phyloP scores from a whole-genome alignment of 2,888 invertebrate genomes.

The Melikaiella ostensackeni region DNA sequence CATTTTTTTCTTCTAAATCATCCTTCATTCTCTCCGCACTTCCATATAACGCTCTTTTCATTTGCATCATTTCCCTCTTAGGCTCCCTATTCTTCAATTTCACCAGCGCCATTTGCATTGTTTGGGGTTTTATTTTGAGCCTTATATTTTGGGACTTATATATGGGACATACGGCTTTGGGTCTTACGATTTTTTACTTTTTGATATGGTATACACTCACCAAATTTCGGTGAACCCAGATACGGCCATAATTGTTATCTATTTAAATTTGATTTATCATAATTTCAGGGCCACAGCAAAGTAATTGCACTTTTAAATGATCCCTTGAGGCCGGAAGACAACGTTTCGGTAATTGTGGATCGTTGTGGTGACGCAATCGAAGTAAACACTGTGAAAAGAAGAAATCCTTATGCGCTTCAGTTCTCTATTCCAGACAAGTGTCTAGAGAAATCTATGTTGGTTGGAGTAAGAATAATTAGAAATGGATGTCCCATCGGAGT shows the following conservation, averaged over 20 bases:
- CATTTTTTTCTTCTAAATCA: no score
- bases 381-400: conserved; percentile 85
- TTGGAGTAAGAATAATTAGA: conserved; percentile 89
- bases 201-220: no score
- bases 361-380: conserved; percentile 89
- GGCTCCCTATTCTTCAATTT: no score
- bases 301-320: conserved; percentile 89
- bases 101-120: no score
- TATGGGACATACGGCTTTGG: no score
- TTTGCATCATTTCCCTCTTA: no score
- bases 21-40: no score
- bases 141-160: no score
- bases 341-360: conserved; percentile 87
- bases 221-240: no score
- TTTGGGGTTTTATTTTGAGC: no score
- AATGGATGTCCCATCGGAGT: conserved; percentile 89
- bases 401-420: conserved; percentile 91
- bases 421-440: conserved; percentile 91
- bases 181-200: no score
- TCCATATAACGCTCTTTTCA: no score
- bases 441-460: conserved; percentile 89
- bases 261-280: conserved; percentile 49
- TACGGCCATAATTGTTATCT: not conserved
- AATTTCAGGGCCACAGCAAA: conserved; percentile 87
- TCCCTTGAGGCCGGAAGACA: conserved; percentile 87